Percentiles rank a stretch among this genome's conserved stretches.
Conservation (phyloP, 2,113 vertebrate genomes). For the Prionailurus viverrinus region DNA sequence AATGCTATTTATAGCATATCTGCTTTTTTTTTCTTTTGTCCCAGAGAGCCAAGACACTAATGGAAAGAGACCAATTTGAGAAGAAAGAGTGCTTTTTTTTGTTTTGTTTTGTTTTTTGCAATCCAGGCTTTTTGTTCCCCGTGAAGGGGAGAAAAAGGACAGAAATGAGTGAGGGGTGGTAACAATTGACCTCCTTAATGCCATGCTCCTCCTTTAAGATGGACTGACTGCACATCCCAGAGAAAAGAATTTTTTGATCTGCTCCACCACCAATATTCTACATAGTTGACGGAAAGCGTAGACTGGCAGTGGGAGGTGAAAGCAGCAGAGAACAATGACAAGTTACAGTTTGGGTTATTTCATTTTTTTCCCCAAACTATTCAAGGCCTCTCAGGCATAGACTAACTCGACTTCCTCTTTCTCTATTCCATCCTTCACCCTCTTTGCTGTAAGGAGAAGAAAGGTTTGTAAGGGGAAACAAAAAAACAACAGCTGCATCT, state of each 20-base stretch:
- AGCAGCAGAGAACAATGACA: constrained; percentile 31
- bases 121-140: neutral
- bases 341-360: constrained; percentile 26
- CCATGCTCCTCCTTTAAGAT: neutral
- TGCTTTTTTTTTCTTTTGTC: neutral
- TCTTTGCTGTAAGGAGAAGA: constrained; percentile 24
- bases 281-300: neutral
- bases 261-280: neutral
- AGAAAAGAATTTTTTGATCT: constrained; percentile 48
- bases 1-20: constrained; percentile 36
- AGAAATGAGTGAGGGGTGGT: neutral
- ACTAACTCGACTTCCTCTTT: neutral
- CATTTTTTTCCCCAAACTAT: neutral
- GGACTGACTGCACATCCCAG: neutral
- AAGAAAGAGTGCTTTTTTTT: constrained; percentile 38
- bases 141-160: neutral
- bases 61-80: constrained; percentile 43
- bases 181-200: constrained; percentile 58
- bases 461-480: neutral
- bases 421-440: neutral
- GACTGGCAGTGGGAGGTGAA: neutral
- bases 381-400: constrained; percentile 19
- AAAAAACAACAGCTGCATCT: constrained; percentile 36
- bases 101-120: neutral
- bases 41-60: constrained; percentile 3